Percentiles rank a stretch among this genome's conserved stretches.
Conservation (phyloP, 2,888 invertebrate species). For the Lochmaea capreae region DNA sequence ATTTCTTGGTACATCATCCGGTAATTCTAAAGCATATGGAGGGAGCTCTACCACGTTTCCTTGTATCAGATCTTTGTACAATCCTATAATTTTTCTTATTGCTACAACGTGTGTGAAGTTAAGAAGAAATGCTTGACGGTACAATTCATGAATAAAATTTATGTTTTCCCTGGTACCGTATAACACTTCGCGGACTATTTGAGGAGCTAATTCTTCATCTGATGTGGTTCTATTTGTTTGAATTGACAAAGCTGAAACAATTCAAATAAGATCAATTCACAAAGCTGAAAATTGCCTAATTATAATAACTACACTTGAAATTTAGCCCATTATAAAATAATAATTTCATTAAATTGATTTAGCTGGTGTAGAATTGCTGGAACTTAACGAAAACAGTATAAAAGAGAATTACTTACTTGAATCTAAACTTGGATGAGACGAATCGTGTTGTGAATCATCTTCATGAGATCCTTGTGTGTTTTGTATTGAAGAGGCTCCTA, state of each 20-base stretch:
- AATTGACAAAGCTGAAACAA: constrained; percentile 59
- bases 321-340: too few species aligned
- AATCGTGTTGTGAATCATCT: constrained; percentile 68
- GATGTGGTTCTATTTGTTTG: constrained; percentile 61
- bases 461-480: constrained; percentile 64
- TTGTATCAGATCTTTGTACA: constrained; percentile 97
- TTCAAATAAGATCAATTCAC: not conserved
- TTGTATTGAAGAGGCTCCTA: constrained; percentile 39
- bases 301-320: too few species aligned
- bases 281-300: too few species aligned
- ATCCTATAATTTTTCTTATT: constrained; percentile 87
- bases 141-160: constrained; percentile 94
- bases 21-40: constrained; percentile 80
- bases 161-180: constrained; percentile 91
- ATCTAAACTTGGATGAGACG: constrained; percentile 72
- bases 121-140: constrained; percentile 91
- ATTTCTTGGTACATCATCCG: constrained; percentile 65
- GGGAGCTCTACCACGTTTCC: constrained; percentile 82
- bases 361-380: too few species aligned
- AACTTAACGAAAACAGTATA: too few species aligned
- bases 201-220: constrained; percentile 66
- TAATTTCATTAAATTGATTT: too few species aligned
- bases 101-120: constrained; percentile 89
- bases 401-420: constrained; percentile 65
- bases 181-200: constrained; percentile 88